Conservation (phyloP, 2,888 invertebrate species). For the Micropterix aruncella region DNA sequence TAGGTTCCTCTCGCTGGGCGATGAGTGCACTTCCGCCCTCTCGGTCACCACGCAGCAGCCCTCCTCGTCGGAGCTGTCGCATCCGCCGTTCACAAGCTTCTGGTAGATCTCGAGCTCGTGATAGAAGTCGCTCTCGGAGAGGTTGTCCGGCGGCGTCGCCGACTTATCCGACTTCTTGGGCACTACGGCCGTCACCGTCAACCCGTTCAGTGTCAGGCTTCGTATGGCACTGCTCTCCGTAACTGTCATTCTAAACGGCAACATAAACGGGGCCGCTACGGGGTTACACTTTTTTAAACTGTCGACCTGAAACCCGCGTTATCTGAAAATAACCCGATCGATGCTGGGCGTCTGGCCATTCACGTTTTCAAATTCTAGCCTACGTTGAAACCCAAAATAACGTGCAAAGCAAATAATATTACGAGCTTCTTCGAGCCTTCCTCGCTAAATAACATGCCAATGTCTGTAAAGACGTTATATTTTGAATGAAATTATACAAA, state of each 20-base stretch:
- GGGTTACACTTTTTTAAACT: no score
- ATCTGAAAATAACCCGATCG: no score
- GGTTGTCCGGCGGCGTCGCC: conserved; percentile 16
- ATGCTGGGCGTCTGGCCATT: no score
- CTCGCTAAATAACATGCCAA: no score
- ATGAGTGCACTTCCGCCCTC: neutral
- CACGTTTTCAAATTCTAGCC: no score
- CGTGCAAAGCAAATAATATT: no score
- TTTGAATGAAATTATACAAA: no score
- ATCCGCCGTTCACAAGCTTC: conserved; percentile 20
- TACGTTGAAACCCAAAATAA: no score
- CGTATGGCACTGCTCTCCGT: conserved; percentile 17
- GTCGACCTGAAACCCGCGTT: no score
- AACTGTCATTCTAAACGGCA: conserved; percentile 10
- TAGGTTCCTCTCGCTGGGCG: conserved; percentile 4
- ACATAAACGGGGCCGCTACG: no score
- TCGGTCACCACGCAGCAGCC: neutral
- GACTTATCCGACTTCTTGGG: conserved; percentile 9
- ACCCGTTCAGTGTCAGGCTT: conserved; percentile 31
- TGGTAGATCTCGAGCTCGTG: conserved; percentile 33
- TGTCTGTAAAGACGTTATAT: no score
- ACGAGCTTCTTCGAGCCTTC: no score
- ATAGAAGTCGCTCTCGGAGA: conserved; percentile 24
- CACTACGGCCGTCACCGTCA: conserved; percentile 28
- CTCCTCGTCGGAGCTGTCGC: conserved; percentile 9